phyloP scores from a whole-genome alignment of 1,140 invertebrate genomes.

The Zaprionus capensis region DNA sequence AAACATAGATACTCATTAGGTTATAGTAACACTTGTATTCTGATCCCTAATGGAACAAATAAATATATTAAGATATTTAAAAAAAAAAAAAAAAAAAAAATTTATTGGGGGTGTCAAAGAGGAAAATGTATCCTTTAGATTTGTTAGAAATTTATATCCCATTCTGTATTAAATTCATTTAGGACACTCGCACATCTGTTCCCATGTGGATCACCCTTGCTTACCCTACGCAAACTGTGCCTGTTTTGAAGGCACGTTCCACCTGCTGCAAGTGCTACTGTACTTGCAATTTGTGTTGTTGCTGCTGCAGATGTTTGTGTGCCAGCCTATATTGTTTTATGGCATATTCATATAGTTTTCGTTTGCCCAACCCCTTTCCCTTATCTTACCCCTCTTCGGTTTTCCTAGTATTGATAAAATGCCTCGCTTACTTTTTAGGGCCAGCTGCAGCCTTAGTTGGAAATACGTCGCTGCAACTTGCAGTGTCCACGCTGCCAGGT shows the following conservation, averaged over 20 bases:
- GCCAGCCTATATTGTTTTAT: conserved; percentile 80
- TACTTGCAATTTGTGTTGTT: conserved; percentile 47
- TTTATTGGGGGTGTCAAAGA: no score
- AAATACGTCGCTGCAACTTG: conserved; percentile 73
- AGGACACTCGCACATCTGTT: fast-evolving
- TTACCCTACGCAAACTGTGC: background rate
- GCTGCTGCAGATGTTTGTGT: conserved; percentile 47
- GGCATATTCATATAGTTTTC: conserved; percentile 79
- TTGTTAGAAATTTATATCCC: background rate
- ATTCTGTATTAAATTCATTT: background rate
- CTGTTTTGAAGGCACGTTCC: background rate
- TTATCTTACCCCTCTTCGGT: background rate
- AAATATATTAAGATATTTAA: no score
- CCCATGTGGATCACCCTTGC: background rate
- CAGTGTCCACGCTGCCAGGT: conserved; percentile 67
- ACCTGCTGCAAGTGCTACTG: conserved; percentile 25
- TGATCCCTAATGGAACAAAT: no score
- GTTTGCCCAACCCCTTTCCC: conserved; percentile 15
- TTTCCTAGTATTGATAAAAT: conserved; percentile 41
- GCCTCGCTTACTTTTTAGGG: conserved; percentile 57
- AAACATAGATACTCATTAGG: no score
- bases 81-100: no score
- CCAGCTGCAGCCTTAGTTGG: conserved; percentile 64
- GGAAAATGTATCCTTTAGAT: background rate
- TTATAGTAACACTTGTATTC: no score